Conservation (phyloP, 2,888 invertebrate genomes). For the Pseudanteris insignis region DNA sequence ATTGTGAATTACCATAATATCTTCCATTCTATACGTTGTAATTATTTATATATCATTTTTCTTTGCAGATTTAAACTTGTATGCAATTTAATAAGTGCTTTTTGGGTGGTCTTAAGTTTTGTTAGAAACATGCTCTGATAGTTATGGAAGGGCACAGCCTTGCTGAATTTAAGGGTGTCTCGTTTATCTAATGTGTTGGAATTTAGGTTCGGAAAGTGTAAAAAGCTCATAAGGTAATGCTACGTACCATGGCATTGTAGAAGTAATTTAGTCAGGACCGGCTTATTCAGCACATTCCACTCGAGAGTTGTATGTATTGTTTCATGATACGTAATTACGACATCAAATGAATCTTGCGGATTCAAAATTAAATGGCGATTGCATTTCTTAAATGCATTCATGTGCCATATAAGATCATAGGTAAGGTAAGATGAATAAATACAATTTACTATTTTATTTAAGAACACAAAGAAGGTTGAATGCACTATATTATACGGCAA, state of each 20-base stretch:
- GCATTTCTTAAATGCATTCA: neutral
- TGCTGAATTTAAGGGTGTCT: constrained; percentile 56
- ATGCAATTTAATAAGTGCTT: constrained; percentile 65
- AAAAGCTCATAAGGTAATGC: constrained; percentile 36
- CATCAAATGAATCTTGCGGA: constrained; percentile 10
- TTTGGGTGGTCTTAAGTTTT: constrained; percentile 56
- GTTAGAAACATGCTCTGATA: constrained; percentile 52
- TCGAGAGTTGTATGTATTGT: constrained; percentile 10
- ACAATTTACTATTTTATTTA: too few relatives aligned
- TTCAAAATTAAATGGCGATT: constrained; percentile 6
- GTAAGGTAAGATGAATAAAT: too few relatives aligned
- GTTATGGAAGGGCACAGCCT: constrained; percentile 29
- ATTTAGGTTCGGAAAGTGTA: constrained; percentile 42
- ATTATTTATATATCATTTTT: too few relatives aligned
- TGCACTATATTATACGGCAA: too few relatives aligned
- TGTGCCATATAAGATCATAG: too few relatives aligned
- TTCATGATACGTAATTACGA: constrained; percentile 6
- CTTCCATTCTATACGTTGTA: too few relatives aligned
- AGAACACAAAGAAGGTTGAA: too few relatives aligned
- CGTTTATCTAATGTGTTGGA: constrained; percentile 49
- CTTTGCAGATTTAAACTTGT: too few relatives aligned
- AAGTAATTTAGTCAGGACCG: constrained; percentile 29
- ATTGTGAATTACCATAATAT: too few relatives aligned
- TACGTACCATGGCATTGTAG: constrained; percentile 23
- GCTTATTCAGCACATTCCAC: constrained; percentile 18